Conservation (phyloP, 2,113 vertebrate genomes). For the Cyanoderma ruficeps region DNA sequence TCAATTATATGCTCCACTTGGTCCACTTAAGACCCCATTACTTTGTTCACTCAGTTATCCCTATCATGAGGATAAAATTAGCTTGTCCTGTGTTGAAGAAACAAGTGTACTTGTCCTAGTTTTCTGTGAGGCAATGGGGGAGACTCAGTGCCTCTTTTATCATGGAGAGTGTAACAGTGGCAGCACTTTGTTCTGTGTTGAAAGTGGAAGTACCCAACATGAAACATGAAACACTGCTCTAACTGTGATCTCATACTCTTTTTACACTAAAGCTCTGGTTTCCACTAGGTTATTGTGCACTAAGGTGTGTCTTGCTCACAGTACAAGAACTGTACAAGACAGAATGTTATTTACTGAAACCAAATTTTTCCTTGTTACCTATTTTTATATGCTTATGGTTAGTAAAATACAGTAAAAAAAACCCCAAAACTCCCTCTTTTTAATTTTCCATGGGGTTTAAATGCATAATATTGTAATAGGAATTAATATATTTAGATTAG, state of each 20-base stretch:
- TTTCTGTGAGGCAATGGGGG: not conserved
- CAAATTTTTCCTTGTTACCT: not conserved
- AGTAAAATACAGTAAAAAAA: not conserved
- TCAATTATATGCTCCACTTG: constrained; percentile 22
- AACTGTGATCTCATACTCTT: not conserved
- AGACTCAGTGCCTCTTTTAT: not conserved
- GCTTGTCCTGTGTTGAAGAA: not conserved
- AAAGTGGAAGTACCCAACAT: not conserved
- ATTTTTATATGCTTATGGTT: not conserved
- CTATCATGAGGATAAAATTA: not conserved
- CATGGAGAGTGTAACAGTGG: no score
- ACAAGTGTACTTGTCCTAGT: not conserved
- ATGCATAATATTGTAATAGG: not conserved
- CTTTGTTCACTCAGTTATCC: not conserved
- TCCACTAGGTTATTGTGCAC: not conserved
- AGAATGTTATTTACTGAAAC: not conserved
- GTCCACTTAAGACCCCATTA: not conserved
- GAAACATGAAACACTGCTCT: not conserved
- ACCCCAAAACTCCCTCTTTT: not conserved
- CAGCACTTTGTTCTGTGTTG: not conserved
- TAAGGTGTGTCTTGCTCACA: not conserved
- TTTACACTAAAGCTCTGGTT: not conserved
- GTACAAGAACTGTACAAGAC: not conserved
- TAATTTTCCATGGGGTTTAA: not conserved
- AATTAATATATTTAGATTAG: not conserved